These are phyloP conservation scores for Numenius phaeopus DNA, from an alignment of 2,797 vertebrate species.

Conservation along the genomic window DNA sequence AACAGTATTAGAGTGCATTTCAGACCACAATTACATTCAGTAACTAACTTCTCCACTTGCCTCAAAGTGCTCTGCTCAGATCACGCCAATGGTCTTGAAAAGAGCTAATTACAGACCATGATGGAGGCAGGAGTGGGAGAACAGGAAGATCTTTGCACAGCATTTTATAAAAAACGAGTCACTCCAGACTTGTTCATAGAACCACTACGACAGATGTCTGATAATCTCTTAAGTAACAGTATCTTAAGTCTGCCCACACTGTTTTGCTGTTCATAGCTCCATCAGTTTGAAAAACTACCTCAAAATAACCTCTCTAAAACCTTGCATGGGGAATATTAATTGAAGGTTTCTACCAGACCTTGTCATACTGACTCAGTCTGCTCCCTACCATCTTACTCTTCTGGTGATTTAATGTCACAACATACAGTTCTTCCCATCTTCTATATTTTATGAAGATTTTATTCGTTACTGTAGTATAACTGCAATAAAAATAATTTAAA, in stretches of 20 bases:
- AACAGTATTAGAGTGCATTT: background rate
- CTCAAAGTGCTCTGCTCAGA: background rate
- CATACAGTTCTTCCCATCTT: background rate
- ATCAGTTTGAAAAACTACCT: slow-evolving; percentile 7
- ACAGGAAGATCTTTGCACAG: background rate
- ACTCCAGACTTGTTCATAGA: background rate
- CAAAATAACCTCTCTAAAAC: slow-evolving; percentile 14
- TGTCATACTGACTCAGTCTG: background rate
- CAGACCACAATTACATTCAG: background rate
- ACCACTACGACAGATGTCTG: slow-evolving; percentile 38
- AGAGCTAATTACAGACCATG: background rate
- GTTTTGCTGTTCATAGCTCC: slow-evolving; percentile 7
- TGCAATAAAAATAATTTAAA: background rate
- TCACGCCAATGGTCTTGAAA: background rate
- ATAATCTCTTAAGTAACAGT: slow-evolving; percentile 62
- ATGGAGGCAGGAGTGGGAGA: background rate
- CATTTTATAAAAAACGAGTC: background rate
- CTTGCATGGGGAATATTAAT: background rate
- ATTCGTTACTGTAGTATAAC: background rate
- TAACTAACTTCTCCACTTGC: background rate
- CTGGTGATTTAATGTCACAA: background rate
- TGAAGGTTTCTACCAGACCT: background rate
- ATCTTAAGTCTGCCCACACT: slow-evolving; percentile 47
- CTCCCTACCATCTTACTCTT: background rate
- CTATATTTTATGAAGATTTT: background rate